Evolutionary conservation across 2,113 vertebrate species (phyloP), one percentile per base, ranked within the genome.

Genomic region (Halichoeres trimaculatus): DNA sequence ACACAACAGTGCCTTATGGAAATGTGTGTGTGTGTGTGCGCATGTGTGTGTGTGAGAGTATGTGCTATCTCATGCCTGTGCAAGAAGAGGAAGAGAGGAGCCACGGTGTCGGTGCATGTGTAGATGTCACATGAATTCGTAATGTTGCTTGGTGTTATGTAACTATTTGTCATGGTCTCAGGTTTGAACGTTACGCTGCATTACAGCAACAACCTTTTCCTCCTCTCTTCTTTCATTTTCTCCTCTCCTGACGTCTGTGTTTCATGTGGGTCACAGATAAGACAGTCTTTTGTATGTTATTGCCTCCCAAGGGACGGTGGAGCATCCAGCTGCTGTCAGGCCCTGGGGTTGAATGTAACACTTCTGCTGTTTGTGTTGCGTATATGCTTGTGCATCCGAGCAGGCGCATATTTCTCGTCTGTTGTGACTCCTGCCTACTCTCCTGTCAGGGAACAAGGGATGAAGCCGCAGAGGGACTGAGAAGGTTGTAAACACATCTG

Each of bases 1-100:
- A 62, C 66, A 70, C 47, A 78, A 48, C 73, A 78, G 60, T 79
- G 83, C 81, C 78, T 84, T 34, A 50, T 41, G 55, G 85, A 79
- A 73, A 34, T 1, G 0, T 35, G 23, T 20, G 48, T 47, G 34
- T 16, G 35, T 14, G 36, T 43, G 22, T 36, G 19, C 16, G 34
- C 6, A 20, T 24, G 34, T 34, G 12, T n/a, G 12, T 13, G 24
- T 7, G 11, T 40, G 26, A 20, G 60, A 19, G 10, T 12, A 11
- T 23, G 8, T 52, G 57, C 17, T 4, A 13, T 65, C 36, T 62
- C 24, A 19, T 68, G 36, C 19, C 9, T 61, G 60, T 56, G 38
- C 12, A 26, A 58, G 17, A 55, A 20, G 26, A 60, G 9, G 17
- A 65, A 6, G 20, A 70, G 30, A 41, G 56, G 30, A 38, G 11